Evolutionary conservation across 2,113 vertebrate species (phyloP), one percentile per base, ranked within the genome.

Genomic region (Tiliqua scincoides): DNA sequence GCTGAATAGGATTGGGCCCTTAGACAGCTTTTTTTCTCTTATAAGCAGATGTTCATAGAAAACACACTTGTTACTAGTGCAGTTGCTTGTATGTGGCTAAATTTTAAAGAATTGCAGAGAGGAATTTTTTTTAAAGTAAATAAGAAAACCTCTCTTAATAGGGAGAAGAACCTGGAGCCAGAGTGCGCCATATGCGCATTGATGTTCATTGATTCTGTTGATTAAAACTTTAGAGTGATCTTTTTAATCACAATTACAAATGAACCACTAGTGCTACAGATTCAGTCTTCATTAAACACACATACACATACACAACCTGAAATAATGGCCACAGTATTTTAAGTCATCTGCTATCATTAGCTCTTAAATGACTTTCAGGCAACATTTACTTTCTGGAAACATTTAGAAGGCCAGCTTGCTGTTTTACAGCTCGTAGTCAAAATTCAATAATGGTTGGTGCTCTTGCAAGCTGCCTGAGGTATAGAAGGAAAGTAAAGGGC

Each of bases 321-420:
- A 52, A 1, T n/a, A 74, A 63, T 71, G 52, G 27, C 3, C 71
- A 89, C 63, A 82, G 10, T 85, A 8, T 1, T 63, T 11, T 63
- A 68, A 25, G 5, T 17, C 30, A 81, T 87, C 32, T 73, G n/a
- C 25, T 68, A 15, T 65, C 87, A 61, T 85, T 90, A 20, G 27
- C 82, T 76, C 18, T 85, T 63, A 85, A 68, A 68, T 65, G n/a
- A 59, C 81, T 85, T 80, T 73, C 9, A 89, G 83, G 74, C 25
- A 86, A 17, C 20, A 75, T 90, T 93, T 90, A 68, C 11, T 93
- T 92, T 87, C 62, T 90, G n/a, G 23, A 87, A 90, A 23, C 25
- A 57, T 90, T 91, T 88, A 86, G 73, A 40, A 88, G 88, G 37
- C 59, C n/a, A 79, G 73, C 14, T 83, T 89, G 67, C 0, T 3